Base-by-base conservation (phyloP, 2,113 vertebrate species). In the Taurulus bubalis region DNA sequence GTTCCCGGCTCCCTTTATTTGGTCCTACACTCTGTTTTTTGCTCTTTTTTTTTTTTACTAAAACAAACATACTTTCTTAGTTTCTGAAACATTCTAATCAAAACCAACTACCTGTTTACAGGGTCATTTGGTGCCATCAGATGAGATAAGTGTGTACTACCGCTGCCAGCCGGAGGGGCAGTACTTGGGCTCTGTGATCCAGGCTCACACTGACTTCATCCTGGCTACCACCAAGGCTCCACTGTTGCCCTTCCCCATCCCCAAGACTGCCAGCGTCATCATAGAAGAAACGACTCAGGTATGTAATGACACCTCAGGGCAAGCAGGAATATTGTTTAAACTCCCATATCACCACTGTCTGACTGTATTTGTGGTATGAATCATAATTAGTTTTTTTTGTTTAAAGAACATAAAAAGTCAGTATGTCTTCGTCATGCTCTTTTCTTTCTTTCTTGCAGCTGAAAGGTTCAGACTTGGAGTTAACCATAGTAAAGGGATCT, bases 251-350 rank as follows among this genome's bases (percentile, higher is more conserved):
- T 98, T 95, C 88, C 97, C 98, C 0, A 96, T 97, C 62, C 93
- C 96, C 84, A 87, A 93, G 51, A 93, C 87, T 9, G 93, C 94
- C 87, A 94, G 92, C 75, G 18, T 98, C 58, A 97, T 99, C 81
- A 97, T 99, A 83, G 95, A 96, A 83, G 98, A 99, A 88, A 96
- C 91, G 88, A 97, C 95, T 4, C 97, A 97, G 94, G 98, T 99
- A 91, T 92, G 91, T 65, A 66, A 26, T 26, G 14, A 69, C 18
- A 15, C n/a, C 11, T 80, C 1, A 40, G 26, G 38, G 8, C 24
- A 53, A 47, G 11, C n/a, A 34, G 4, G 34, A 20, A 11, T 32
- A 55, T 32, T 64, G 42, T 66, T 66, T 26, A 24, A 45, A 8
- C 30, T 20, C 20, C 20, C 8, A 30, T 40, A 4, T 16, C 0